Conservation (phyloP, 2,113 vertebrate genomes). For the Chaetodon trifascialis region DNA sequence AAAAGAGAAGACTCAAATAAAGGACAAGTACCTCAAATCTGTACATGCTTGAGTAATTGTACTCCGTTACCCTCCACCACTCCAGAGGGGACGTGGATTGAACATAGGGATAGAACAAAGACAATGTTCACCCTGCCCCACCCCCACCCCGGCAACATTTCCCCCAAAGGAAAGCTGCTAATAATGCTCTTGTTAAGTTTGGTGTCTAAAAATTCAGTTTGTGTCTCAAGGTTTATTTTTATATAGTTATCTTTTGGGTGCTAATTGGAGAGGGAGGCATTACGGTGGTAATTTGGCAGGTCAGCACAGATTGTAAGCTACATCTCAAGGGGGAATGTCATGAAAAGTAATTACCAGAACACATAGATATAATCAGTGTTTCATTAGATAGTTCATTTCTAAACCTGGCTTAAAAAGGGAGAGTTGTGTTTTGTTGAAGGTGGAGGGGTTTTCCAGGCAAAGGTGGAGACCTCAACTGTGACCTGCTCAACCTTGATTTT, state of each 20-base stretch:
- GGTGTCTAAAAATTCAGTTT: constrained; percentile 17
- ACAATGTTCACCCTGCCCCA: too few species aligned
- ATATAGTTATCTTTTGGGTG: constrained; percentile 49
- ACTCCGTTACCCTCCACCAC: too few species aligned
- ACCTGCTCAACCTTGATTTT: neutral
- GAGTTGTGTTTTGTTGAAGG: neutral
- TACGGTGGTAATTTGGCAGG: constrained; percentile 53
- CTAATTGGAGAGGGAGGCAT: constrained; percentile 55
- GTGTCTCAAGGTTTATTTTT: constrained; percentile 26
- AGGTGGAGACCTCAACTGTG: neutral
- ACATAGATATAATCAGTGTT: constrained; percentile 58
- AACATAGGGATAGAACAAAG: too few species aligned
- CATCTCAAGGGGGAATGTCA: constrained; percentile 54
- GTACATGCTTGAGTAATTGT: too few species aligned
- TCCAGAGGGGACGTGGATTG: too few species aligned
- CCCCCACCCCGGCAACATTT: too few species aligned
- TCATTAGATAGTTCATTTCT: constrained; percentile 44
- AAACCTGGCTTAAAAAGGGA: neutral
- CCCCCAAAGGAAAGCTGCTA: too few species aligned
- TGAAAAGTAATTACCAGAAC: constrained; percentile 66
- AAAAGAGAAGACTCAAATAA: too few species aligned
- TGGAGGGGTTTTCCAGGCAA: neutral
- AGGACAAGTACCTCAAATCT: too few species aligned
- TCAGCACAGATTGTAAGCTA: constrained; percentile 52
- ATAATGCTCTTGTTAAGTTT: neutral